Percentiles rank a stretch among this genome's conserved stretches.
Conservation (phyloP, 2,888 invertebrate genomes). For the Autographa pulchrina region DNA sequence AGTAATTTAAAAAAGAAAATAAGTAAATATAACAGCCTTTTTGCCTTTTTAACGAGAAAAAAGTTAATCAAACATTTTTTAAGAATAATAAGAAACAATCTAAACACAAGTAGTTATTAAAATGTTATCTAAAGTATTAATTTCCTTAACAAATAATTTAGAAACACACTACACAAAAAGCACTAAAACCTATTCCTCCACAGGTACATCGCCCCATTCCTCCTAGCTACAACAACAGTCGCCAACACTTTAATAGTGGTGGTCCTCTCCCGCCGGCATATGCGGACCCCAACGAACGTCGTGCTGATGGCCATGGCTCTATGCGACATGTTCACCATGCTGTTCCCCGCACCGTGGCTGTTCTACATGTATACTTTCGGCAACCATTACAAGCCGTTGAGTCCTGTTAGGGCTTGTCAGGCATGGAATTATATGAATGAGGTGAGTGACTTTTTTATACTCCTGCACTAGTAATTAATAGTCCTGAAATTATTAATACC, state of each 20-base stretch:
- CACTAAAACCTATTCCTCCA: too few species aligned
- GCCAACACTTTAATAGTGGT: conserved; percentile 97
- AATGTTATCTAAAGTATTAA: too few species aligned
- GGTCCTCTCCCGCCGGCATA: conserved; percentile 96
- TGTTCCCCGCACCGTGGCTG: conserved; percentile 97
- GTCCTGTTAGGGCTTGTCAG: conserved; percentile 93
- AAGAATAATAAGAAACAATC: too few species aligned
- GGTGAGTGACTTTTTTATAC: conserved; percentile 86
- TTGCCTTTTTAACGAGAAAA: too few species aligned
- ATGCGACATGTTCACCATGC: conserved; percentile 97
- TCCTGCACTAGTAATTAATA: too few species aligned
- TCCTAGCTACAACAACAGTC: conserved; percentile 96
- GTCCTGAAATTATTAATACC: too few species aligned
- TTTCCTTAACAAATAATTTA: too few species aligned
- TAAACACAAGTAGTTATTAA: too few species aligned
- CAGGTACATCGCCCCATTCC: conserved; percentile 93
- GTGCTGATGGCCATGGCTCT: conserved; percentile 98
- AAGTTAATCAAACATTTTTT: too few species aligned
- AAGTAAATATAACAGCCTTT: too few species aligned
- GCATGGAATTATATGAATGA: conserved; percentile 95
- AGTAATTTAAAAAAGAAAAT: background rate
- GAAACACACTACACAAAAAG: too few species aligned
- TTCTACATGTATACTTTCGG: conserved; percentile 98
- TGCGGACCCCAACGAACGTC: conserved; percentile 97
- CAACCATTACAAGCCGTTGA: conserved; percentile 94